Evolutionary conservation across 1,140 invertebrate species (phyloP), one percentile per base, ranked within the genome.

Genomic region (Chironomus striatipennis): DNA sequence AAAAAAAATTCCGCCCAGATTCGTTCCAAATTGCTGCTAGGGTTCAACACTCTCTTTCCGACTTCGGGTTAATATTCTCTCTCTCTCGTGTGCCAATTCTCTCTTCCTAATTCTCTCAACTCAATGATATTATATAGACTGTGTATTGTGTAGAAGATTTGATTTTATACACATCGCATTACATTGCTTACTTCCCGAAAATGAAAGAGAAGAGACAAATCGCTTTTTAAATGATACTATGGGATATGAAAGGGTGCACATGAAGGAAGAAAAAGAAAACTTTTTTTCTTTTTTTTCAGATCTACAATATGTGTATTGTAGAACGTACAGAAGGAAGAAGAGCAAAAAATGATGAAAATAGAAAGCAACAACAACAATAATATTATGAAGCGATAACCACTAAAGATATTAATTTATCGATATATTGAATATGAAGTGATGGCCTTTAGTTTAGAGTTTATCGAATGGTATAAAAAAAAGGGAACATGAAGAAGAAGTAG

Each of bases 331-430:
- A 4, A 57, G 12, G n/a, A 15, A 47, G 43, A 47, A 15, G n/a
- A n/a, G n/a, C n/a, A n/a, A 47, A 47, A 4, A 8, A 47, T 10
- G 47, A n/a, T 57, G 24, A n/a, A 57, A n/a, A 57, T 57, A 15
- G 47, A 57, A 57, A 12, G n/a, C 47, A 34, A 57, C 47, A 57
- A 57, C 24, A 34, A 57, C 47, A 57, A 57, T n/a, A n/a, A n/a
- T n/a, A 47, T 10, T 10, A 47, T n/a, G n/a, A 57, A n/a, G 47
- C 47, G 47, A 57, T 57, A 57, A 57, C 47, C 47, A 57, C 47
- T 57, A 57, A 57, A 57, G 47, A 57, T 57, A 57, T 57, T 57
- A 57, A 57, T 57, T 57, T 57, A 57, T 57, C 47, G 47, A 57
- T n/a, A 57, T 57, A 57, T n/a, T 57, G 47, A 12, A 57, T n/a